These are phyloP conservation scores for Mastigias papua DNA, from an alignment of 30 jellyfish, hydroid and myxozoan genomes.

Conservation along the genomic window DNA sequence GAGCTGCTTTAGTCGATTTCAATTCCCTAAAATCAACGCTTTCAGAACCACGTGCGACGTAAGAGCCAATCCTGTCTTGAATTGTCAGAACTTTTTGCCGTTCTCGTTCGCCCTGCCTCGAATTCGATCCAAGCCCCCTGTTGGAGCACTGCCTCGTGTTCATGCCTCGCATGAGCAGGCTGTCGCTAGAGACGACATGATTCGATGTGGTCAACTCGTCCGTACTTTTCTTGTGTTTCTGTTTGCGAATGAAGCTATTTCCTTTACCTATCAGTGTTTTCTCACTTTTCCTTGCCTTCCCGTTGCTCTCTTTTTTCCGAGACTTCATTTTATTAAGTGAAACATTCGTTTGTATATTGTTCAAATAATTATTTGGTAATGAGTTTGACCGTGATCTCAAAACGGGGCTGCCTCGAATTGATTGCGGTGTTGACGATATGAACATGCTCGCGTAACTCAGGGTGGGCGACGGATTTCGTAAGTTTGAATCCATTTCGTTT, in stretches of 20 bases:
- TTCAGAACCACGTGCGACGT: constrained; percentile 19
- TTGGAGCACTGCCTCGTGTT: constrained; percentile 1
- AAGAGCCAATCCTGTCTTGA: constrained; percentile 22
- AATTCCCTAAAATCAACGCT: constrained; percentile 28
- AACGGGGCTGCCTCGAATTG: constrained; percentile 82
- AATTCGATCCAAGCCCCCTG: constrained; percentile 13
- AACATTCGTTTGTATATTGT: constrained; percentile 24
- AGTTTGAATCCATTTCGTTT: constrained; percentile 24
- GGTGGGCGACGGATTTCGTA: constrained; percentile 50
- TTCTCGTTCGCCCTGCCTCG: constrained; percentile 30
- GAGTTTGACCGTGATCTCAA: constrained; percentile 79
- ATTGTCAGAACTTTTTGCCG: constrained; percentile 25
- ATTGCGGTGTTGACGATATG: constrained; percentile 64
- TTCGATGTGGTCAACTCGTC: constrained; percentile 35
- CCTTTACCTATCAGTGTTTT: background rate
- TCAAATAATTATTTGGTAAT: constrained; percentile 49
- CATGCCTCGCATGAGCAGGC: constrained; percentile 10
- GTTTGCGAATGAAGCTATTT: constrained; percentile 6
- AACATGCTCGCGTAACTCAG: constrained; percentile 75
- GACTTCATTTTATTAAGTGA: constrained; percentile 24
- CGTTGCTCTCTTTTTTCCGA: constrained; percentile 12
- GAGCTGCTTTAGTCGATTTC: constrained; percentile 24
- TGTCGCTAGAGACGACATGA: constrained; percentile 46
- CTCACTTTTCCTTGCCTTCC: constrained; percentile 17
- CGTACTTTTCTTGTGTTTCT: constrained; percentile 40